These are phyloP conservation scores for Suncus etruscus DNA, from an alignment of 2,113 vertebrate genomes.

Conservation along the genomic window DNA sequence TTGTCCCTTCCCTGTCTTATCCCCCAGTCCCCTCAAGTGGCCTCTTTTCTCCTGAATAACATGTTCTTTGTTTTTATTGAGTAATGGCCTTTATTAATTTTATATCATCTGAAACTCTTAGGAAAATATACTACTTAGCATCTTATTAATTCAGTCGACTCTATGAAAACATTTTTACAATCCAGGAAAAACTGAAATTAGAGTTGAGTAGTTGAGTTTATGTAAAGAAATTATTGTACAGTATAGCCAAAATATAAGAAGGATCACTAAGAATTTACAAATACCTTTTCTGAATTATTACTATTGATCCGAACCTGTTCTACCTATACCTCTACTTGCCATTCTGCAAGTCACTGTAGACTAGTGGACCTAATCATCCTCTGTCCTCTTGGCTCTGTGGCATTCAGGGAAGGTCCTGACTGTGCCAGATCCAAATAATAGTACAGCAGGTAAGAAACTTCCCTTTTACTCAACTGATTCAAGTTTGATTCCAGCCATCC, in stretches of 20 bases:
- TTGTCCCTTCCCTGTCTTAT: no score
- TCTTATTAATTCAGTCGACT: conserved; percentile 55
- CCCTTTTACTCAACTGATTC: no score
- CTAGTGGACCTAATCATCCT: background rate
- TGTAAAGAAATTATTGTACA: conserved; percentile 17
- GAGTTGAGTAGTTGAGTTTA: background rate
- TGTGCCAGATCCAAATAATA: background rate
- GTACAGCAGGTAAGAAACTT: no score
- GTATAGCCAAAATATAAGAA: conserved; percentile 15
- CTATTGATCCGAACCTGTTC: background rate
- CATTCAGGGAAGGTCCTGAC: background rate
- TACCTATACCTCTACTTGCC: background rate
- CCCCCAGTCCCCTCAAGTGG: no score
- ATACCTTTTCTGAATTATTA: conserved; percentile 10
- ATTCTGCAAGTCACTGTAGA: conserved; percentile 16
- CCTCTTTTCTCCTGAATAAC: no score
- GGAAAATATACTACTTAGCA: background rate
- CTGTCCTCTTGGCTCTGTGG: background rate
- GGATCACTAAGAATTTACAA: conserved; percentile 31
- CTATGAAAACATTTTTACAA: conserved; percentile 47
- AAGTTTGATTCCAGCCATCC: no score
- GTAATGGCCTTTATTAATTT: conserved; percentile 31
- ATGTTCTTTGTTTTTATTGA: background rate
- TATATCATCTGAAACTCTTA: conserved; percentile 52
- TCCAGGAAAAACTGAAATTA: conserved; percentile 25